Conservation (phyloP, 2,113 vertebrate genomes). For the Epinephelus cyanopodus region DNA sequence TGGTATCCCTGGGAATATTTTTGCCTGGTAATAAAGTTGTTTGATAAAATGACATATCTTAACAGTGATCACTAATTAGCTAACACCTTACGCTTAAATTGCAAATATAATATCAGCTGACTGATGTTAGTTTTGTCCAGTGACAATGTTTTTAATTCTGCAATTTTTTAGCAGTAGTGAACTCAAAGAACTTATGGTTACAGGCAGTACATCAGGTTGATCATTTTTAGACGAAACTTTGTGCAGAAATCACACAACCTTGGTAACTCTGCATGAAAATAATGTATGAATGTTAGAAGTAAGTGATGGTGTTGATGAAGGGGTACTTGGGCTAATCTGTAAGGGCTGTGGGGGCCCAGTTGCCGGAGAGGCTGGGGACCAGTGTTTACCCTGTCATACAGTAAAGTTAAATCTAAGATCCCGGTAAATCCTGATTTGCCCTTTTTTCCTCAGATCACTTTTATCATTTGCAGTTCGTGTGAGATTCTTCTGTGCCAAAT, state of each 20-base stretch:
- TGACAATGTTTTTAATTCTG: not conserved
- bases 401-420: not conserved
- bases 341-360: not conserved
- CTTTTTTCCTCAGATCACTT: not conserved
- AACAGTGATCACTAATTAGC: not conserved
- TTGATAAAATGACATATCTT: not conserved
- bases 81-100: not conserved
- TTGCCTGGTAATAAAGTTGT: no score
- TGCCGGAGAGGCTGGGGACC: no score
- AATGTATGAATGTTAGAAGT: not conserved
- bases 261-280: not conserved
- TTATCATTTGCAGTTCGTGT: not conserved
- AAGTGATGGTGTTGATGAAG: not conserved
- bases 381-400: no score
- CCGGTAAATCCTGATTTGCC: no score
- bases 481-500: not conserved
- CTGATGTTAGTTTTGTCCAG: not conserved
- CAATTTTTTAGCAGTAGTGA: not conserved
- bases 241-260: not conserved
- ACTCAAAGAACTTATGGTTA: no score
- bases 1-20: no score
- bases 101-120: not conserved
- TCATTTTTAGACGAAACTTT: no score
- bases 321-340: not conserved
- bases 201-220: no score